Evolutionary conservation across 2,113 vertebrate species (phyloP), one percentile per base, ranked within the genome.

Genomic region (Pycnonotus jocosus): DNA sequence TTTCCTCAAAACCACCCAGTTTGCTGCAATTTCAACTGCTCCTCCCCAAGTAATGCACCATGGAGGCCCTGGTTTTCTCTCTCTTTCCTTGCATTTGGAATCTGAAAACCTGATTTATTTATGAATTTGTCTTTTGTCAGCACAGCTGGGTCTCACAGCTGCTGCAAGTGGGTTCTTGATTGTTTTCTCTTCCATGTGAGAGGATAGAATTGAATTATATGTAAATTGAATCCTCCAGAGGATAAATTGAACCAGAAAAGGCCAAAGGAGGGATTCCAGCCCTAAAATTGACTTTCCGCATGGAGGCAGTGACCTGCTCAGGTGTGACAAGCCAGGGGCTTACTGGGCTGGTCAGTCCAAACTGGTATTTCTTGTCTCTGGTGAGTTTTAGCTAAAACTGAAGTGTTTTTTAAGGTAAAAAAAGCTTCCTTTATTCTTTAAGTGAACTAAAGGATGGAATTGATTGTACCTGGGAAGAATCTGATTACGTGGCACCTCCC

Each of bases 1-100:
- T 51, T 71, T 17, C 33, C 28, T 47, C 8, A 15, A 47, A 37
- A 79, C 3, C 17, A 25, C 11, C 5, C 0, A 0, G 15, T 19
- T 21, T 25, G 28, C 60, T 87, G 65, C 40, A 62, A 62, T 73
- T 72, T 40, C 16, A 47, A 37, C n/a, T 74, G 20, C 16, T 87
- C 5, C 65, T 56, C 25, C 53, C 33, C 14, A 16, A 57, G 60
- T 45, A 25, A 42, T 10, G 44, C 30, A 35, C n/a, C 15, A 12
- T 1, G 3, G 19, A 53, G 27, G 16, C 20, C 44, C 28, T 62
- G 33, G 4, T 61, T 72, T 83, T 61, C 16, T 44, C 31, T 61
- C 33, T 71, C 33, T 64, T 53, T 42, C 10, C 21, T 53, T 45
- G 14, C 15, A 12, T 78, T 31, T 50, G 53, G 47, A 78, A 33